A percentile compares a stretch with the other conserved stretches of the same genome.
Conservation (phyloP, 2,888 invertebrate species). For the Ceratothoa steindachneri region DNA sequence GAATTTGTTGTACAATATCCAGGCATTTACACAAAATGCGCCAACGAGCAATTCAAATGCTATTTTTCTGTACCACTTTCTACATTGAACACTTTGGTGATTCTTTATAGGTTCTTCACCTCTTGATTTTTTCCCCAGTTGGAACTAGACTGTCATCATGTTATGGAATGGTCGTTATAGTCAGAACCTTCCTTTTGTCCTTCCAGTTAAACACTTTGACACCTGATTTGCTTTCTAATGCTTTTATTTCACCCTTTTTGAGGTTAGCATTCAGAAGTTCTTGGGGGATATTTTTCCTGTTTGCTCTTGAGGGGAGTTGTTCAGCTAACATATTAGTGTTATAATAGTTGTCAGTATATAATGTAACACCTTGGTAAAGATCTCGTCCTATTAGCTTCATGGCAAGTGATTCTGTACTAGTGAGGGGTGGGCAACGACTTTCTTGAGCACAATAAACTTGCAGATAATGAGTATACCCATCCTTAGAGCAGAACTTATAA, state of each 20-base stretch:
- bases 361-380: constrained; percentile 16
- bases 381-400: background rate
- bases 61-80: no score
- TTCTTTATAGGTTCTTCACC: constrained; percentile 14
- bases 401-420: constrained; percentile 5
- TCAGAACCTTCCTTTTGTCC: constrained; percentile 24
- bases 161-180: constrained; percentile 27
- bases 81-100: constrained; percentile 18
- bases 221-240: constrained; percentile 4
- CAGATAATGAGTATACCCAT: constrained; percentile 17
- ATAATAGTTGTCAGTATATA: constrained; percentile 21
- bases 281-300: constrained; percentile 13
- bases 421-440: background rate
- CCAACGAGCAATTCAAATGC: constrained; percentile 19
- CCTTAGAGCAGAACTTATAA: constrained; percentile 22
- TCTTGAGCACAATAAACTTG: constrained; percentile 12
- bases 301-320: constrained; percentile 14
- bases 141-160: constrained; percentile 16
- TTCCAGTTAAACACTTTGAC: constrained; percentile 25
- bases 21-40: constrained; percentile 17
- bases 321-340: constrained; percentile 3
- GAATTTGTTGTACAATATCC: constrained; percentile 15
- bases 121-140: constrained; percentile 14
- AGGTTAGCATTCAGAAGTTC: constrained; percentile 6
- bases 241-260: constrained; percentile 18